Conservation (phyloP, 2,113 vertebrate genomes). For the Toxotes jaculatrix region DNA sequence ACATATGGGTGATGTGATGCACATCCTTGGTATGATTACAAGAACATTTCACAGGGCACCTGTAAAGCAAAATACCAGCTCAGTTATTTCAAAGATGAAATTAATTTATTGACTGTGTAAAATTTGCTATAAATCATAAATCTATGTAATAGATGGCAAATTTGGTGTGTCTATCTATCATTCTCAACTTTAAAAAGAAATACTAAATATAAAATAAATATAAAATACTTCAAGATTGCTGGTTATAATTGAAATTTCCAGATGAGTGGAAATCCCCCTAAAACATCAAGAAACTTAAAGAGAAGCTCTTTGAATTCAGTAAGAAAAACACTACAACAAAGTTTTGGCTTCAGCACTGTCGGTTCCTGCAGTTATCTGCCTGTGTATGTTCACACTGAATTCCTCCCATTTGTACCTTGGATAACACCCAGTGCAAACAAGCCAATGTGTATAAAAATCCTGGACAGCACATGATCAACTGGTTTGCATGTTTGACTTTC, state of each 20-base stretch:
- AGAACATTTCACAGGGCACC: too few relatives aligned
- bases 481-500: constrained; percentile 26
- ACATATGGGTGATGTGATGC: too few relatives aligned
- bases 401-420: constrained; percentile 38
- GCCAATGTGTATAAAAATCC: constrained; percentile 18
- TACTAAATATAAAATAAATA: too few relatives aligned
- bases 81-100: too few relatives aligned
- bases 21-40: too few relatives aligned
- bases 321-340: constrained; percentile 15
- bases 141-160: too few relatives aligned
- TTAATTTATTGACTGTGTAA: too few relatives aligned
- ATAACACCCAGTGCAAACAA: constrained; percentile 49
- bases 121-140: too few relatives aligned
- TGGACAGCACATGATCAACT: background rate
- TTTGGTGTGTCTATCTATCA: too few relatives aligned
- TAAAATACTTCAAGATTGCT: background rate
- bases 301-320: background rate
- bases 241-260: background rate
- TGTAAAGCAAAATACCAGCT: too few relatives aligned
- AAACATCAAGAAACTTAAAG: background rate
- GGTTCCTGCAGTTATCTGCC: constrained; percentile 35
- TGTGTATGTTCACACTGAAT: constrained; percentile 5
- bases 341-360: constrained; percentile 25
- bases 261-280: background rate
- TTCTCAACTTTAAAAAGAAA: too few relatives aligned